Percentiles rank a stretch among this genome's conserved stretches.
These are phyloP conservation scores for Palythoa caribaeorum DNA, from an alignment of 92 coral and sea anemone species.

Conservation along the genomic window DNA sequence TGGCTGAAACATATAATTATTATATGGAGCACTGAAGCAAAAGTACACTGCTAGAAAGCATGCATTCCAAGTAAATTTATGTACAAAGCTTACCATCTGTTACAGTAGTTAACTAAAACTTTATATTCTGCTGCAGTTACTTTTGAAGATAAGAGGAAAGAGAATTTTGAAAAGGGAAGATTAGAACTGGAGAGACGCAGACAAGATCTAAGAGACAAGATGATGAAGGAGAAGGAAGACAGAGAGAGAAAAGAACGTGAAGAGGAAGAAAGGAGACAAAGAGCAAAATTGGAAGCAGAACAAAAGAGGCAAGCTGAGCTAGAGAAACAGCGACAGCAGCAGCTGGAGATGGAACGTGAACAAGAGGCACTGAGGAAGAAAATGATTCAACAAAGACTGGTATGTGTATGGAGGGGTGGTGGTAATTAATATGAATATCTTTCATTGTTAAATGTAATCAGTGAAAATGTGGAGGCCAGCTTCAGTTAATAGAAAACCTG, in stretches of 20 bases:
- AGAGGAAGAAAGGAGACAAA: constrained; percentile 88
- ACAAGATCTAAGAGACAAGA: constrained; percentile 91
- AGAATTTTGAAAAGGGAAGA: constrained; percentile 97
- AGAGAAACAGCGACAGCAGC: constrained; percentile 96
- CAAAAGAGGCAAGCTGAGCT: constrained; percentile 97
- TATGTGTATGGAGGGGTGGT: constrained; percentile 20
- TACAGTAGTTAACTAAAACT: background rate
- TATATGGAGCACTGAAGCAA: too few relatives aligned
- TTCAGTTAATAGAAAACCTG: background rate
- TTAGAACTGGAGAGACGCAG: constrained; percentile 93
- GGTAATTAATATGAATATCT: background rate
- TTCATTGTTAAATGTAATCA: background rate
- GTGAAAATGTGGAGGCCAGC: too few relatives aligned
- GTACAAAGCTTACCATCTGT: too few relatives aligned
- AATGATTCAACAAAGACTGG: constrained; percentile 98
- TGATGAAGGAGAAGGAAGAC: constrained; percentile 85
- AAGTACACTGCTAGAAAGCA: too few relatives aligned
- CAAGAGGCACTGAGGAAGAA: constrained; percentile 95
- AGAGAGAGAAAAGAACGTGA: constrained; percentile 87
- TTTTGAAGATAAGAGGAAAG: constrained; percentile 97
- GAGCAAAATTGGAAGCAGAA: constrained; percentile 97
- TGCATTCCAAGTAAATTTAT: too few relatives aligned
- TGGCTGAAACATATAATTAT: too few relatives aligned
- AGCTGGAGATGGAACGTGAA: constrained; percentile 97
- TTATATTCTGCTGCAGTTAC: constrained; percentile 71